A percentile compares a stretch with the other conserved stretches of the same genome.
Conservation (phyloP, 2,797 vertebrate species). For the Psittacula derbiana region DNA sequence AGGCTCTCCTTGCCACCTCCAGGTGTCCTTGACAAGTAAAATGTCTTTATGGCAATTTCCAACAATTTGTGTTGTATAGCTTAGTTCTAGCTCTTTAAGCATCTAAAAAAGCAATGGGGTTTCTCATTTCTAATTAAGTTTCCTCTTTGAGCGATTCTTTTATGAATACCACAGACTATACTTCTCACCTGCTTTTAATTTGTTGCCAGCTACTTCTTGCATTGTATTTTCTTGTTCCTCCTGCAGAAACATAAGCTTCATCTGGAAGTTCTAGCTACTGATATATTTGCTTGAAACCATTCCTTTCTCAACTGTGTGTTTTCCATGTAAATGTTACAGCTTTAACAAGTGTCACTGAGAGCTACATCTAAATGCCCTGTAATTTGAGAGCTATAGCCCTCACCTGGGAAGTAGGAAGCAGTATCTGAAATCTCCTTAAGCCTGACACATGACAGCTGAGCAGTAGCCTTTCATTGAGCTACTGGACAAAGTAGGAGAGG, state of each 20-base stretch:
- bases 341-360: neutral
- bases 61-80: neutral
- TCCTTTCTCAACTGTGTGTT: neutral
- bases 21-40: neutral
- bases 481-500: neutral
- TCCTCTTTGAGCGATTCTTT: neutral
- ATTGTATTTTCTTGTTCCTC: neutral
- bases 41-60: neutral
- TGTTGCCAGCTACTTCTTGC: neutral
- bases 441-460: neutral
- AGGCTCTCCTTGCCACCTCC: neutral
- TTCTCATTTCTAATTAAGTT: constrained; percentile 21
- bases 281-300: neutral
- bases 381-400: neutral
- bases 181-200: constrained; percentile 1
- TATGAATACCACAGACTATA: neutral
- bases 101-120: neutral
- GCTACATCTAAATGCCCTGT: neutral
- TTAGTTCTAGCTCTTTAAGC: neutral
- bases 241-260: neutral
- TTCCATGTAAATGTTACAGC: neutral
- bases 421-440: neutral
- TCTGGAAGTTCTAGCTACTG: neutral
- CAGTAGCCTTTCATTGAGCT: neutral
- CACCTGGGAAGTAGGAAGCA: neutral